phyloP scores from a whole-genome alignment of 1,140 invertebrate species.

The Euwallacea similis region DNA sequence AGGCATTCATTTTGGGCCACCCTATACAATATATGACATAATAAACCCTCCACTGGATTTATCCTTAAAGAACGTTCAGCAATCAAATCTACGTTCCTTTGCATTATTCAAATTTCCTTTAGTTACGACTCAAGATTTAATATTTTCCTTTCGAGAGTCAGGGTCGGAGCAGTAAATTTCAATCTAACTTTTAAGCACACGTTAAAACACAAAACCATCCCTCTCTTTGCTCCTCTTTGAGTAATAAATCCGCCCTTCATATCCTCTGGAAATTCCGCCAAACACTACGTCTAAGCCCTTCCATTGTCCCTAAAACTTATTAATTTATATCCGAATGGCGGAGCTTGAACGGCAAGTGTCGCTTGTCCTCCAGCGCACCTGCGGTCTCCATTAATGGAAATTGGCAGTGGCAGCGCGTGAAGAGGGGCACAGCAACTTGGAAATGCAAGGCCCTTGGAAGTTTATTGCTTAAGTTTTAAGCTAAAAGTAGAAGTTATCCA shows the following conservation, averaged over 20 bases:
- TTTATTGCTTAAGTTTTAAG: background rate
- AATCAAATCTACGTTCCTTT: too few species aligned
- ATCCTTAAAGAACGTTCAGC: too few species aligned
- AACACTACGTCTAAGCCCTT: background rate
- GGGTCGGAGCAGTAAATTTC: background rate
- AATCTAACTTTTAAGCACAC: too few species aligned
- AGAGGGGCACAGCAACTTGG: too few species aligned
- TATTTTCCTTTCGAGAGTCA: background rate
- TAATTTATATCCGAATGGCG: conserved; percentile 23
- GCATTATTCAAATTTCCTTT: background rate
- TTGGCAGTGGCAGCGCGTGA: background rate
- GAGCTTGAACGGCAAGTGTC: conserved; percentile 28
- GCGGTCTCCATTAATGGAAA: conserved; percentile 5
- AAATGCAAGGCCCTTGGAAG: background rate
- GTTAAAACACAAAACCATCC: too few species aligned
- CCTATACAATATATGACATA: too few species aligned
- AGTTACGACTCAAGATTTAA: conserved; percentile 11
- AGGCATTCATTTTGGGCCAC: too few species aligned
- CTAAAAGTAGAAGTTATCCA: background rate
- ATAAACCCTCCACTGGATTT: too few species aligned
- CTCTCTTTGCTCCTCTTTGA: too few species aligned
- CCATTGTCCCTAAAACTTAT: conserved; percentile 15
- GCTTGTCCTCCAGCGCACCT: conserved; percentile 17
- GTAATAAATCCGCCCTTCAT: background rate
- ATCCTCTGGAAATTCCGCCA: background rate